Percentiles rank a stretch among this genome's conserved stretches.
These are phyloP conservation scores for Chymomyza caudatula DNA, from an alignment of 2,888 invertebrate species.

Conservation along the genomic window DNA sequence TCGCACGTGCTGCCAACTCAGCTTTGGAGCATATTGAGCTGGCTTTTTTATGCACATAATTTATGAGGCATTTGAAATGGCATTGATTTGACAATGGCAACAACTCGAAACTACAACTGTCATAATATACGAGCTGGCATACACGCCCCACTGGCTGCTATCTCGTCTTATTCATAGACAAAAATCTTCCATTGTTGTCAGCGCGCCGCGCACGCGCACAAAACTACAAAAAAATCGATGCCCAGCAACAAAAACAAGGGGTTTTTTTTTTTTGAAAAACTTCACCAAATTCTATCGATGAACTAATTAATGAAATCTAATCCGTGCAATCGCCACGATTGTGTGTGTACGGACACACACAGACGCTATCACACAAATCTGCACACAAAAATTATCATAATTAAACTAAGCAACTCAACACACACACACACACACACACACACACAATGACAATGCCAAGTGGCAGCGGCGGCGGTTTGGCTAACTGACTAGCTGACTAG, in stretches of 20 bases:
- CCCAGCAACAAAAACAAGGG: background rate
- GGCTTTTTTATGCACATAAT: constrained; percentile 38
- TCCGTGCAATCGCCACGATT: constrained; percentile 44
- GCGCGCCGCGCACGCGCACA: constrained; percentile 11
- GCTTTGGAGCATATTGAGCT: background rate
- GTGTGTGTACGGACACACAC: too few species aligned
- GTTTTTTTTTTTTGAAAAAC: background rate
- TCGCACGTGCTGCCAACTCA: constrained; percentile 32
- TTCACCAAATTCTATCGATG: constrained; percentile 19
- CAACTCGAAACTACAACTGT: background rate
- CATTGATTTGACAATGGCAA: constrained; percentile 61
- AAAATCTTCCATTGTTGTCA: constrained; percentile 3
- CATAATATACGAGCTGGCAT: background rate
- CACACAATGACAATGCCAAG: background rate
- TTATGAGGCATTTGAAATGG: constrained; percentile 59
- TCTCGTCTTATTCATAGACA: background rate
- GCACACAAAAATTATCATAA: constrained; percentile 44
- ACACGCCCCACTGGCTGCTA: background rate
- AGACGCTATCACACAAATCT: constrained; percentile 16
- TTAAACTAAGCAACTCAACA: constrained; percentile 15
- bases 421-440: background rate
- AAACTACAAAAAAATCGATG: constrained; percentile 10
- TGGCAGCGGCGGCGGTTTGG: background rate
- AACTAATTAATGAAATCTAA: constrained; percentile 69
- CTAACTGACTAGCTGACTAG: background rate